These are phyloP conservation scores for Argyrosomus regius DNA, from an alignment of 2,797 vertebrate genomes.

Conservation along the genomic window DNA sequence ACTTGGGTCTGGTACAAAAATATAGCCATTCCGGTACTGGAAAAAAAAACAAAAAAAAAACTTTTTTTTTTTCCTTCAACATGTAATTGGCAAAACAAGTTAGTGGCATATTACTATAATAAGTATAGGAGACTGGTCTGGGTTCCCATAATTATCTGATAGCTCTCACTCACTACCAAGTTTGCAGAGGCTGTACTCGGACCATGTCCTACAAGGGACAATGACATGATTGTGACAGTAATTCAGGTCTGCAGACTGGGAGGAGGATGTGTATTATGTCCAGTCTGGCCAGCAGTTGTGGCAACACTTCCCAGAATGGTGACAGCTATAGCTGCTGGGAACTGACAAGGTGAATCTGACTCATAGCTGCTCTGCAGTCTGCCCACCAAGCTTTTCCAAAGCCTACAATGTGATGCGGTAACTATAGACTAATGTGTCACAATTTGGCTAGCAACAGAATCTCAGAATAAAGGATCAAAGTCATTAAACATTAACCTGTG, in stretches of 20 bases:
- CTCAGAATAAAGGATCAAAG: not conserved
- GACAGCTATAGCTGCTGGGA: slow-evolving; percentile 39
- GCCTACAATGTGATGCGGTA: not conserved
- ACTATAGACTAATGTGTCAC: not conserved
- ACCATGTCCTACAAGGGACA: not conserved
- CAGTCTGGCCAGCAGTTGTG: slow-evolving; percentile 13
- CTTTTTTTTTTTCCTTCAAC: not conserved
- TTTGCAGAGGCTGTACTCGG: not conserved
- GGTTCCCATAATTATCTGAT: not conserved
- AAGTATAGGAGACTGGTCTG: not conserved
- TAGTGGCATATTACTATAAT: not conserved
- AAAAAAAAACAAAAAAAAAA: not conserved
- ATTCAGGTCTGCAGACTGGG: slow-evolving; percentile 19
- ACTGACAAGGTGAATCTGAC: slow-evolving; percentile 44
- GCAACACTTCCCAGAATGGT: slow-evolving; percentile 18
- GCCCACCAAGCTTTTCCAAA: slow-evolving; percentile 17
- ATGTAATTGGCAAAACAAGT: not conserved
- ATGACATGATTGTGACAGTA: slow-evolving; percentile 16
- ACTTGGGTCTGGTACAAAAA: not conserved
- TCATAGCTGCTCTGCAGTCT: slow-evolving; percentile 23
- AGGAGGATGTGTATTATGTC: slow-evolving; percentile 13
- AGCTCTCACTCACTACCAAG: not conserved
- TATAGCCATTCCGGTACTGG: not conserved
- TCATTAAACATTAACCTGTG: too few species aligned
- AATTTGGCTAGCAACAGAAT: not conserved